phyloP scores from a whole-genome alignment of 2,113 vertebrate genomes.

The Cyphomyrus discorhynchus region DNA sequence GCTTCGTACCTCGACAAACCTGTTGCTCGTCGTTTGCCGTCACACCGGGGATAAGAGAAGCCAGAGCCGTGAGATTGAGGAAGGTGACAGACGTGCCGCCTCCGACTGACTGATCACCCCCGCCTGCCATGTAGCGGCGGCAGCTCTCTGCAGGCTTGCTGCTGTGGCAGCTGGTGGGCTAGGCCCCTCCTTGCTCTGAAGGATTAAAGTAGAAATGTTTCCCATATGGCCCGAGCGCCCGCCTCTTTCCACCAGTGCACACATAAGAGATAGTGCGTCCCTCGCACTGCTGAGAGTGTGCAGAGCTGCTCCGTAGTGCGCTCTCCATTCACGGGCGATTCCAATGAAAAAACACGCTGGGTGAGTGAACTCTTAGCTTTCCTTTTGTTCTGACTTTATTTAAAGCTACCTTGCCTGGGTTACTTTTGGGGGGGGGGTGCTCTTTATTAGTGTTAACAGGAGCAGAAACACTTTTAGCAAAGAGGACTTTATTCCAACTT shows the following conservation, averaged over 20 bases:
- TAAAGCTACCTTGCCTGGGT: not conserved
- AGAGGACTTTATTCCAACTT: not conserved
- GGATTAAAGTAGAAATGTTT: conserved; percentile 48
- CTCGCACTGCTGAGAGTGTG: conserved; percentile 45
- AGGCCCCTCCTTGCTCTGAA: conserved; percentile 32
- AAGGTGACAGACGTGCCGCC: not conserved
- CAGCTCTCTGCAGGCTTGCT: conserved; percentile 5
- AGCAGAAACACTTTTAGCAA: not conserved
- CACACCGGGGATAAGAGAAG: not conserved
- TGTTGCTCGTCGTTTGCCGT: not conserved
- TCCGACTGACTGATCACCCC: not conserved
- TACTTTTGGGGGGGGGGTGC: not conserved
- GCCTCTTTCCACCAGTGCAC: conserved; percentile 49
- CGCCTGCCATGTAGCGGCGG: not conserved
- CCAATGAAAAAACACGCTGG: conserved; percentile 64
- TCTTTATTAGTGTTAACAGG: not conserved
- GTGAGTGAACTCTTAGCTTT: conserved; percentile 49
- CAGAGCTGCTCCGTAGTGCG: conserved; percentile 50
- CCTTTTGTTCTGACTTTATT: not conserved
- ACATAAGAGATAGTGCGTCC: conserved; percentile 49
- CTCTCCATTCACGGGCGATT: conserved; percentile 41
- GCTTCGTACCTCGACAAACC: not conserved
- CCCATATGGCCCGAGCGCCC: conserved; percentile 60
- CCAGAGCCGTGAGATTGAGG: not conserved
- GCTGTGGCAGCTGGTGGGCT: conserved; percentile 32